Evolutionary conservation across 2,113 vertebrate genomes (phyloP), one percentile per base, ranked within the genome.

Genomic region (Oryzias celebensis): DNA sequence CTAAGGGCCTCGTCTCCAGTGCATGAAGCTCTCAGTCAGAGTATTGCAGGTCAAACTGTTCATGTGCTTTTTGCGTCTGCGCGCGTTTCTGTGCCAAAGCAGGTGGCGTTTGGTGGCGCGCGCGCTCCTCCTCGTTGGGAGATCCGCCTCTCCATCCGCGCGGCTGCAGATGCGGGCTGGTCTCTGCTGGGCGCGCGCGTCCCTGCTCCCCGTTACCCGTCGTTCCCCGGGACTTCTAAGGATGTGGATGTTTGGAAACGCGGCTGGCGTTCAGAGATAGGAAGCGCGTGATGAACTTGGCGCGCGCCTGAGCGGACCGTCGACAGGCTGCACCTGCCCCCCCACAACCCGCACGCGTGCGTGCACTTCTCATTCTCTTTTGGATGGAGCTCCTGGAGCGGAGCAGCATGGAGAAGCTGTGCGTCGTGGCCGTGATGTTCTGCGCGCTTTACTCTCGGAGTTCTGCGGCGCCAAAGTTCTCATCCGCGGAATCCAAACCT

Each of bases 401-500:
- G 58, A 46, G n/a, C 59, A 71, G 24, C 65, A 90, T 90, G 89
- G 46, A 23, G 8, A 75, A 51, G 47, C 65, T 80, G 23, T 78
- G 78, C 48, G 0, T 85, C 4, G 46, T 69, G 52, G n/a, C 75
- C 41, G 43, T 70, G 18, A 14, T 86, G 18, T 87, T 79, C 58
- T 76, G 85, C 23, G 81, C 73, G 56, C 43, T 80, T 58, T 44
- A 74, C 5, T 61, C 62, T 10, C 26, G 57, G 57, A 44, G 67
- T 58, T 78, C 66, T 22, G 84, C 81, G 2, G 82, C 78, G 10
- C 82, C 90, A 20, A 70, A 63, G 56, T 22, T 45, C 47, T 2
- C 28, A 44, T 43, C 12, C 26, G 50, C 68, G 45, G 58, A 72
- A 12, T 50, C 53, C 62, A 10, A 48, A 64, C 62, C 67, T n/a